A percentile compares a stretch with the other conserved stretches of the same genome.
These are phyloP conservation scores for Gallinago paraguaiae DNA, from an alignment of 2,113 vertebrate genomes.

Conservation along the genomic window DNA sequence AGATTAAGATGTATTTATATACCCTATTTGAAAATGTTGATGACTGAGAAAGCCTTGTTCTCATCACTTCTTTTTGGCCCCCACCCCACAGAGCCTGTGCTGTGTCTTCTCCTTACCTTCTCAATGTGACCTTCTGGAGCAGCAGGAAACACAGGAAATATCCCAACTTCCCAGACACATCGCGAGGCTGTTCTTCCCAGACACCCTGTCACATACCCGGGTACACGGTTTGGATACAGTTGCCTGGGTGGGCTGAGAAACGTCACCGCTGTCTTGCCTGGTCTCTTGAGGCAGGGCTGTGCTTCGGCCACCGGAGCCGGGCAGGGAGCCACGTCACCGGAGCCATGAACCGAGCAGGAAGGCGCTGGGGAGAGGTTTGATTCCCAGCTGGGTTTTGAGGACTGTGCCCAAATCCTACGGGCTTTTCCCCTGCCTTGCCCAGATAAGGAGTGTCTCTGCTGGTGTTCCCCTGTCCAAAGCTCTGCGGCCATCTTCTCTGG, in stretches of 20 bases:
- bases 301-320: rapidly evolving
- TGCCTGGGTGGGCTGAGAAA: rapidly evolving
- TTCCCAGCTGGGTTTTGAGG: not conserved
- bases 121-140: not conserved
- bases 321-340: rapidly evolving
- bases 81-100: not conserved
- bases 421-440: not conserved
- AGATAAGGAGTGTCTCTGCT: not conserved
- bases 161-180: rapidly evolving
- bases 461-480: rapidly evolving
- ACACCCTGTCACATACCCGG: rapidly evolving
- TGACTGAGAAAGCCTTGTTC: not conserved
- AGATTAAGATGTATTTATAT: not conserved
- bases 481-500: not conserved
- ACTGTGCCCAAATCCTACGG: rapidly evolving
- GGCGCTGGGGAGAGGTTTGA: not conserved
- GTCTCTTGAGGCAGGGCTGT: rapidly evolving
- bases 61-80: too few relatives aligned
- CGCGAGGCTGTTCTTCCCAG: rapidly evolving
- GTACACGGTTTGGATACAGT: not conserved
- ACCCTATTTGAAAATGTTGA: not conserved
- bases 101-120: not conserved
- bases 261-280: rapidly evolving
- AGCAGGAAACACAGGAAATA: not conserved
- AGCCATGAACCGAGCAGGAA: not conserved